Base-by-base conservation (phyloP, 2,113 vertebrate species). In the Apteryx owenii region DNA sequence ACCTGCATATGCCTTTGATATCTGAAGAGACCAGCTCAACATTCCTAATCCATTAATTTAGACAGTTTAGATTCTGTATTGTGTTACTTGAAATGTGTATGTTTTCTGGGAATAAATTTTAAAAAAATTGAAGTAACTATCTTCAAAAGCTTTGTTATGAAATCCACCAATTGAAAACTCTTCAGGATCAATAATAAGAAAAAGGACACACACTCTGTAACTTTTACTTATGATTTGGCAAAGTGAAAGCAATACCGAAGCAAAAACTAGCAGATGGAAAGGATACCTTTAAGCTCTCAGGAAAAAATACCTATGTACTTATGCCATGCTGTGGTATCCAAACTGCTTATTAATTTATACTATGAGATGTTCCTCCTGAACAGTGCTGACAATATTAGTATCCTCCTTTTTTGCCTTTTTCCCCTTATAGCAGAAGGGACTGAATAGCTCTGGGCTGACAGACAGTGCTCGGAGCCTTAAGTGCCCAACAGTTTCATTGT, bases 51-150 rank as follows among this genome's bases (percentile, higher is more conserved):
- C 81, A 21, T 51, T 87, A 53, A 80, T 48, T 61, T 51, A 64
- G 22, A 68, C 31, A 82, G 19, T 89, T 91, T 60, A 93, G 91
- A 62, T 68, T 70, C 69, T 76, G 7, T 53, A 85, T 68, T 80
- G 79, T 75, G 79, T 23, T 85, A 17, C 33, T 85, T 95, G 20
- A 90, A 88, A 79, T 60, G 62, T 17, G 51, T 58, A 56, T 18
- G 29, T 58, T 58, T 58, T 31, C 56, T 58, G 8, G 56, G 56
- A 58, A 31, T 29, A 58, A 58, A 31, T 58, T 48, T 48, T 58
- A 18, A 58, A 17, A 29, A 58, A 58, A 31, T 29, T 31, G 54
- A 56, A 56, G 53, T 28, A 53, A 56, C 28, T 17, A 72, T 10
- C 50, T 82, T 89, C 46, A 84, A 89, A 78, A 17, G 33, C 60